Evolutionary conservation across 2,113 vertebrate species (phyloP).

Genomic region (Python bivittatus): DNA sequence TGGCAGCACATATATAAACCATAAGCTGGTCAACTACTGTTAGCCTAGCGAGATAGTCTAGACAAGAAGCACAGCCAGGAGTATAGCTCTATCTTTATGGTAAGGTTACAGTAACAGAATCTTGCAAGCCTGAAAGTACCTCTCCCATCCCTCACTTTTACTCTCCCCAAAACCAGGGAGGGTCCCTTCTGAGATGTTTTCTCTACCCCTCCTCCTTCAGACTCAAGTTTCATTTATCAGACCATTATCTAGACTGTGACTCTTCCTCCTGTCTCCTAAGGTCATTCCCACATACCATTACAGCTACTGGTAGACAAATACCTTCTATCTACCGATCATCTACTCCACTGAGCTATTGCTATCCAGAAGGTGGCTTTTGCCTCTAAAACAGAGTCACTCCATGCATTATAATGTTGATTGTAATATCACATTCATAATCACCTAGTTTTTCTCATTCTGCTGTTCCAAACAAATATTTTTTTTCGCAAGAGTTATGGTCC

Average conservation of each 20-base stretch:
- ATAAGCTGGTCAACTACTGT: too few species aligned
- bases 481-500: slow-evolving; percentile 22
- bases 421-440: neutral
- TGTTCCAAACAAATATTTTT: neutral
- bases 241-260: neutral
- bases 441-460: neutral
- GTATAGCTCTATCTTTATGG: too few species aligned
- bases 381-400: neutral
- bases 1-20: too few species aligned
- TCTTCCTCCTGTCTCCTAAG: neutral
- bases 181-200: too few species aligned
- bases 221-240: neutral
- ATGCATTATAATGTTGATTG: neutral
- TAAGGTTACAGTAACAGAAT: too few species aligned
- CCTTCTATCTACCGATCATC: neutral
- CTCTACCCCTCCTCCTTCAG: too few species aligned
- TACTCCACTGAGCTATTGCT: neutral
- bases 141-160: too few species aligned
- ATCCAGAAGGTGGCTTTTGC: neutral
- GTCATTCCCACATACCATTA: neutral
- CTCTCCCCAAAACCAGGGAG: too few species aligned
- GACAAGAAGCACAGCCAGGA: too few species aligned
- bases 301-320: too few species aligned
- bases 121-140: too few species aligned
- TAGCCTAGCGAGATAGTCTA: too few species aligned